Evolutionary conservation across 2,797 vertebrate species (phyloP), one percentile per base, ranked within the genome.

Genomic region (Crax fasciolata): DNA sequence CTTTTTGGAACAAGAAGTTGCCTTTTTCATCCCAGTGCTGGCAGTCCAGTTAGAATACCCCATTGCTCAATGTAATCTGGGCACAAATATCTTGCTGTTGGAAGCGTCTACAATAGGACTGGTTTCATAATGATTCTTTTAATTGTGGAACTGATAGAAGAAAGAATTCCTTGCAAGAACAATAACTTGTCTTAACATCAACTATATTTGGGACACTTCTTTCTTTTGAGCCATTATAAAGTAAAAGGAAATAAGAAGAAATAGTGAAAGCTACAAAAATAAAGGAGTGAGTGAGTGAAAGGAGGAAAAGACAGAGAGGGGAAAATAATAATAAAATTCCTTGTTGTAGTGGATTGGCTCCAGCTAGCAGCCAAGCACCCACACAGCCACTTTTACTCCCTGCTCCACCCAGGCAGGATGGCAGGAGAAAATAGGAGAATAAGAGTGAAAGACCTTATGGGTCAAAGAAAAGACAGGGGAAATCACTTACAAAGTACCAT

Each of bases 101-200:
- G 55, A 92, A 87, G 23, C 24, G 70, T 25, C 52, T 57, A 51
- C 52, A 82, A 48, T 18, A 82, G 27, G 10, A 72, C 10, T 2
- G 46, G 28, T 82, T 92, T 84, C 24, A 49, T 74, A 68, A 19
- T 72, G 44, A 52, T 81, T 72, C 10, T 84, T 84, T 67, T 80
- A 55, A 49, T 30, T 81, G 12, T 28, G 16, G 24, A 84, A 84
- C 3, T 39, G 38, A 72, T 35, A 70, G 62, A 62, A 68, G 32
- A 12, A 90, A 86, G 66, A 78, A 86, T 48, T 72, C 63, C 66
- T 72, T 84, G 16, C 21, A 75, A 75, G 62, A 86, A 57, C 24
- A 78, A 21, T 65, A 85, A 35, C 11, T 43, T 67, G 17, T 10
- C 27, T 72, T 54, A 21, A 13, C 49, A 28, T 78, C 44, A 81